Evolutionary conservation across 2,888 invertebrate species (phyloP).

Genomic region (Chaitophorus viminalis): DNA sequence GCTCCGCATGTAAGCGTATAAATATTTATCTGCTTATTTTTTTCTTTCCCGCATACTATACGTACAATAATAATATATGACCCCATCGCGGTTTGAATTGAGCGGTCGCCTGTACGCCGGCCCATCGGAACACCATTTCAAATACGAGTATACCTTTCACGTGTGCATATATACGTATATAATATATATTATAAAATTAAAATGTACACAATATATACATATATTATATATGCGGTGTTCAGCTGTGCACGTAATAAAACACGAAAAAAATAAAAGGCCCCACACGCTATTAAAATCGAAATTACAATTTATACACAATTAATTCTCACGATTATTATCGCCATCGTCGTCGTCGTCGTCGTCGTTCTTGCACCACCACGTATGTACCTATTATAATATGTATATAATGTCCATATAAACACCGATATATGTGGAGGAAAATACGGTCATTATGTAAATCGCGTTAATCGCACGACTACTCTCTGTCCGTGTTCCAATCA

Average conservation of each 20-base stretch:
- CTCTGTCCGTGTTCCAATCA: conserved; percentile 57
- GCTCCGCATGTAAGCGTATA: not conserved
- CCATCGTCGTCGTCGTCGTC: conserved; percentile 6
- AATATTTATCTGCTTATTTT: not conserved
- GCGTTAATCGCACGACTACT: conserved; percentile 60
- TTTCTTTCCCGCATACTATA: too few relatives aligned
- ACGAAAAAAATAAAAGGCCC: conserved; percentile 22
- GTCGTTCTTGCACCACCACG: not conserved
- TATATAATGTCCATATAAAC: not conserved
- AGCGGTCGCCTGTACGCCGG: conserved; percentile 15
- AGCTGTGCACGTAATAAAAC: not conserved
- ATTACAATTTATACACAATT: conserved; percentile 58
- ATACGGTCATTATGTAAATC: conserved; percentile 56
- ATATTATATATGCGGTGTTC: too few relatives aligned
- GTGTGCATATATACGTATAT: not conserved
- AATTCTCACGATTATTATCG: conserved; percentile 60
- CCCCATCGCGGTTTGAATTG: conserved; percentile 2
- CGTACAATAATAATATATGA: not conserved
- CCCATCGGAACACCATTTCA: conserved; percentile 22
- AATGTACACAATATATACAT: too few relatives aligned
- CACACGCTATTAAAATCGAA: conserved; percentile 54
- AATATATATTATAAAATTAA: too few relatives aligned
- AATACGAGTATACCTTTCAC: too few relatives aligned
- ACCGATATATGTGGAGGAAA: not conserved
- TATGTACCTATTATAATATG: not conserved